A percentile compares a stretch with the other conserved stretches of the same genome.
phyloP scores from a whole-genome alignment of 2,888 invertebrate genomes.

The Pherbina coryleti region DNA sequence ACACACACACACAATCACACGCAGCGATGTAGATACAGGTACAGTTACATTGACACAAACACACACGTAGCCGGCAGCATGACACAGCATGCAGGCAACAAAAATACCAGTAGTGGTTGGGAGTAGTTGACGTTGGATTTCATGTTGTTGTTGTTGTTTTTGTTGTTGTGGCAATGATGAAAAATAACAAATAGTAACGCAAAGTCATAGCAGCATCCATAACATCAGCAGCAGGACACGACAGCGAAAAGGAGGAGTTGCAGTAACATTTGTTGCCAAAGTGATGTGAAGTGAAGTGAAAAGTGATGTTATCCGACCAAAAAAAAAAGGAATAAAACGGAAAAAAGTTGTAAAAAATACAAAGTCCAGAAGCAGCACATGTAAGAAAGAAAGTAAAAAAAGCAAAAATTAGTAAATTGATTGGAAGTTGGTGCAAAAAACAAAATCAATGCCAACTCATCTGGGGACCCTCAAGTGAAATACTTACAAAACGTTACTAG shows the following conservation, averaged over 20 bases:
- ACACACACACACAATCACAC: neutral
- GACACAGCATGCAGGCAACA: slow-evolving; percentile 11
- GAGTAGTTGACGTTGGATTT: neutral
- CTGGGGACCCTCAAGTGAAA: neutral
- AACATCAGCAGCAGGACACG: neutral
- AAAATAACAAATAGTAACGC: slow-evolving; percentile 24
- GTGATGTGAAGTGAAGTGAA: slow-evolving; percentile 29
- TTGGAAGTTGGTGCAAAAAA: neutral
- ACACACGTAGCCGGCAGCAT: neutral
- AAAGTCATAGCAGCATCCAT: slow-evolving; percentile 7
- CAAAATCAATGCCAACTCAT: neutral
- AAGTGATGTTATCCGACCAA: slow-evolving; percentile 20
- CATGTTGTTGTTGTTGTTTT: slow-evolving; percentile 12
- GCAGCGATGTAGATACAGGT: neutral
- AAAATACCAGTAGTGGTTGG: neutral
- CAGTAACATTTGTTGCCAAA: slow-evolving; percentile 26
- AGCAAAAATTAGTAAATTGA: slow-evolving; percentile 3
- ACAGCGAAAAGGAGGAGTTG: slow-evolving; percentile 47
- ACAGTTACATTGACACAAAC: neutral
- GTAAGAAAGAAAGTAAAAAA: neutral
- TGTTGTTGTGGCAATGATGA: slow-evolving; percentile 2
- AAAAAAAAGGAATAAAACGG: neutral
- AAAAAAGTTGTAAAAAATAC: neutral
- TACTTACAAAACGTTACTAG: neutral
- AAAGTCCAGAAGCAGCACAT: slow-evolving; percentile 7